Conservation (phyloP, 2,797 vertebrate genomes). For the Cuculus canorus region DNA sequence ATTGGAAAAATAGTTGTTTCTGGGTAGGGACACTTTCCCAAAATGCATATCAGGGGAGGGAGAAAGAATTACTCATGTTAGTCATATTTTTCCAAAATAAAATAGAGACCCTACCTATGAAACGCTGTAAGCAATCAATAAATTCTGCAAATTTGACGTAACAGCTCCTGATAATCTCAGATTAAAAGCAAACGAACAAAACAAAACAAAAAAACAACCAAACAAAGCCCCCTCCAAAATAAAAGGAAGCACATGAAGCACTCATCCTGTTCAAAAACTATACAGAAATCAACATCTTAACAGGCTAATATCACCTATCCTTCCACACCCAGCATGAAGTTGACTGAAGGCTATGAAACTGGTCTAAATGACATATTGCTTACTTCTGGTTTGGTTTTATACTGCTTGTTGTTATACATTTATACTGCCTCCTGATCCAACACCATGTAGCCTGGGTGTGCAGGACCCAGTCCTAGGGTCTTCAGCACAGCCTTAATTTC, state of each 20-base stretch:
- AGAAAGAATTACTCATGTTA: not conserved
- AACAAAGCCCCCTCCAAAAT: not conserved
- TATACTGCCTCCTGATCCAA: not conserved
- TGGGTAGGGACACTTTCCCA: not conserved
- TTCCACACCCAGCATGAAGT: not conserved
- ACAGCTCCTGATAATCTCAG: not conserved
- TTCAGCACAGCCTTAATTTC: not conserved
- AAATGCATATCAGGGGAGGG: not conserved
- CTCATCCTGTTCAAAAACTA: not conserved
- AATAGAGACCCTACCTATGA: not conserved
- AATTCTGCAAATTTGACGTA: not conserved
- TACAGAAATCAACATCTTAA: not conserved
- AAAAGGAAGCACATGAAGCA: not conserved
- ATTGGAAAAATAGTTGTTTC: not conserved
- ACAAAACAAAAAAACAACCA: not conserved
- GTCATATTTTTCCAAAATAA: not conserved
- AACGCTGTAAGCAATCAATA: not conserved
- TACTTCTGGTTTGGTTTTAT: not conserved
- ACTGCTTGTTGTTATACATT: not conserved
- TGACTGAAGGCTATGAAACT: not conserved
- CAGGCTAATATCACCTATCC: not conserved
- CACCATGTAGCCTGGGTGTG: not conserved
- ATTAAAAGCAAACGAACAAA: not conserved
- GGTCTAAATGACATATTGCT: not conserved
- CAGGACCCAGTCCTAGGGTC: not conserved